Percentiles rank a stretch among this genome's conserved stretches.
phyloP scores from a whole-genome alignment of 1,140 invertebrate species.

The Cotesia glomerata region DNA sequence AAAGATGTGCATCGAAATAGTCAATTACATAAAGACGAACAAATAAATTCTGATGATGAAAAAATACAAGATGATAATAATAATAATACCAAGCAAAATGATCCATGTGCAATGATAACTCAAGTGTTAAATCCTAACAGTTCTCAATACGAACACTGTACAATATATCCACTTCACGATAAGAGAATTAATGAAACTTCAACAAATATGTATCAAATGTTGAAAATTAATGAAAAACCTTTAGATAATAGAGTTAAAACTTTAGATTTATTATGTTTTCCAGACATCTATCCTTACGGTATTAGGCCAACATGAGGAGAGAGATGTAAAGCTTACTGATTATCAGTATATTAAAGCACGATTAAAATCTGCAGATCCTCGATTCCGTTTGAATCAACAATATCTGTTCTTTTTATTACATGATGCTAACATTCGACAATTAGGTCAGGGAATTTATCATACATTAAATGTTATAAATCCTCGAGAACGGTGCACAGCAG shows the following conservation, averaged over 20 bases:
- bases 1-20: too few species aligned
- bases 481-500: conserved; percentile 34
- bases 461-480: conserved; percentile 44
- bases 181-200: conserved; percentile 33
- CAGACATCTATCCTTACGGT: conserved; percentile 28
- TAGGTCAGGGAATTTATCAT: conserved; percentile 44
- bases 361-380: not conserved
- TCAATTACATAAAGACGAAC: too few species aligned
- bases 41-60: too few species aligned
- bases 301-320: conserved; percentile 16
- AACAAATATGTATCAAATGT: conserved; percentile 25
- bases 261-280: conserved; percentile 34
- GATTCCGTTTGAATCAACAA: conserved; percentile 28
- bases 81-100: not conserved
- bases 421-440: conserved; percentile 30
- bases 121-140: conserved; percentile 18
- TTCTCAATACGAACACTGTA: conserved; percentile 34
- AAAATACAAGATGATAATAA: not conserved
- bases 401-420: conserved; percentile 26
- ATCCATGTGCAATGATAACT: conserved; percentile 5
- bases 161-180: conserved; percentile 34
- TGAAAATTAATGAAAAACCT: not conserved
- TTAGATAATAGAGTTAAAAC: not conserved
- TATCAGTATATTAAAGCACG: conserved; percentile 21
- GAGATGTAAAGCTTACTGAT: not conserved